These are phyloP conservation scores for Drosophila trichaetosa DNA, from an alignment of 2,888 invertebrate genomes.

Conservation along the genomic window DNA sequence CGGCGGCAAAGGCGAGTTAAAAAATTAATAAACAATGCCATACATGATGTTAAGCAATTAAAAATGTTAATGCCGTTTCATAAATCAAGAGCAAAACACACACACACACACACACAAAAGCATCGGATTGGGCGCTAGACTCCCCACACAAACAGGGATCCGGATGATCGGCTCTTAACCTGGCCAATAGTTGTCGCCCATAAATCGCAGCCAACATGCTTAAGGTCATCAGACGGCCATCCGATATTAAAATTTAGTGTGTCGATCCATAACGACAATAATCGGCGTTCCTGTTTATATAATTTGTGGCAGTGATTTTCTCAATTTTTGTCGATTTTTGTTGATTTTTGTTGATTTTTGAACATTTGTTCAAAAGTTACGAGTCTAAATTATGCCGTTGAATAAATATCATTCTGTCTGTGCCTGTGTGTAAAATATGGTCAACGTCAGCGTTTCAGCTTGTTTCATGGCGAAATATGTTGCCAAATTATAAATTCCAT, in stretches of 20 bases:
- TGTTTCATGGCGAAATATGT: constrained; percentile 77
- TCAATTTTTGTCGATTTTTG: constrained; percentile 9
- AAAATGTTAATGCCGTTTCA: constrained; percentile 83
- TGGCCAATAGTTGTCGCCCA: constrained; percentile 78
- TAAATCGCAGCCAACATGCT: constrained; percentile 70
- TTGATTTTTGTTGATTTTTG: constrained; percentile 11
- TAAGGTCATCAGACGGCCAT: constrained; percentile 48
- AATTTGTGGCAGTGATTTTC: constrained; percentile 18
- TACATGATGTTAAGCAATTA: constrained; percentile 83
- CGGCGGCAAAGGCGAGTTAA: constrained; percentile 53
- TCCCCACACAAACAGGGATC: constrained; percentile 15
- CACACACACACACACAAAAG: constrained; percentile 21
- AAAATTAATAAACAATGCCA: constrained; percentile 83
- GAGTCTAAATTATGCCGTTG: constrained; percentile 62
- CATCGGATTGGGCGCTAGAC: constrained; percentile 53
- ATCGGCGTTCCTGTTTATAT: constrained; percentile 57
- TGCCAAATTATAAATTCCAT: constrained; percentile 80
- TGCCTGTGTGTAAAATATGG: constrained; percentile 63
- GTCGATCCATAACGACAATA: constrained; percentile 62
- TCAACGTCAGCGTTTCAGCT: constrained; percentile 56
- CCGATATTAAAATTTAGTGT: constrained; percentile 66
- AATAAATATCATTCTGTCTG: constrained; percentile 48
- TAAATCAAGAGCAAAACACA: constrained; percentile 75
- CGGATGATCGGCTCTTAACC: constrained; percentile 34
- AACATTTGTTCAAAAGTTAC: constrained; percentile 34